Percentiles rank a stretch among this genome's conserved stretches.
phyloP scores from a whole-genome alignment of 2,113 vertebrate species.

The Aptenodytes patagonicus region DNA sequence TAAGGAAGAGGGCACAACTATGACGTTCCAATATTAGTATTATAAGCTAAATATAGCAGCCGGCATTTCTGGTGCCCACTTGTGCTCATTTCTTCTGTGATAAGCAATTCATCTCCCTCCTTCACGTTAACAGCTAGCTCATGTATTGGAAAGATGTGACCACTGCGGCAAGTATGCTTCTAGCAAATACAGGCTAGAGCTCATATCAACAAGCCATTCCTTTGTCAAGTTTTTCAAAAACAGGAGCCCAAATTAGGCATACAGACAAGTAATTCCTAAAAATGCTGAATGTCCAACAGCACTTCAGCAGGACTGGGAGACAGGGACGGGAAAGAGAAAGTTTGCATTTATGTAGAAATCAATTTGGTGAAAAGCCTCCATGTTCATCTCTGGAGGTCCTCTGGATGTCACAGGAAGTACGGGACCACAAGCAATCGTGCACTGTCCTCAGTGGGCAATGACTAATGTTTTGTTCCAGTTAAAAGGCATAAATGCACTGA shows the following conservation, averaged over 20 bases:
- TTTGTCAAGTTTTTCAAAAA: not conserved
- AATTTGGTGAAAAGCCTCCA: not conserved
- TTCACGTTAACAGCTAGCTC: not conserved
- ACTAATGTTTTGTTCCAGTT: not conserved
- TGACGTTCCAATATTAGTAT: conserved; percentile 46
- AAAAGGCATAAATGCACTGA: not conserved
- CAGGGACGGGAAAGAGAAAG: not conserved
- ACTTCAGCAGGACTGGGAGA: not conserved
- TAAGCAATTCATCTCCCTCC: conserved; percentile 13
- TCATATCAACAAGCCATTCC: not conserved
- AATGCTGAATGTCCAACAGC: not conserved
- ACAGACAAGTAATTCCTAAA: not conserved
- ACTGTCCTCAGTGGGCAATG: not conserved
- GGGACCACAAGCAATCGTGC: not conserved
- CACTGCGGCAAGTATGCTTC: not conserved
- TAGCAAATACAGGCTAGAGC: not conserved
- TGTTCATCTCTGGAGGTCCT: not conserved
- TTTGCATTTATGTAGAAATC: not conserved
- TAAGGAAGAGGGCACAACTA: not conserved
- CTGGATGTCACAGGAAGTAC: not conserved
- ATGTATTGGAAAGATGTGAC: not conserved
- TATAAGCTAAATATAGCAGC: conserved; percentile 48
- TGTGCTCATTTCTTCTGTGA: conserved; percentile 27
- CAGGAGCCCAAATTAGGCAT: not conserved
- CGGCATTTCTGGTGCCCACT: not conserved